phyloP scores from a whole-genome alignment of 1,140 invertebrate species.

The Eriocheir sinensis region DNA sequence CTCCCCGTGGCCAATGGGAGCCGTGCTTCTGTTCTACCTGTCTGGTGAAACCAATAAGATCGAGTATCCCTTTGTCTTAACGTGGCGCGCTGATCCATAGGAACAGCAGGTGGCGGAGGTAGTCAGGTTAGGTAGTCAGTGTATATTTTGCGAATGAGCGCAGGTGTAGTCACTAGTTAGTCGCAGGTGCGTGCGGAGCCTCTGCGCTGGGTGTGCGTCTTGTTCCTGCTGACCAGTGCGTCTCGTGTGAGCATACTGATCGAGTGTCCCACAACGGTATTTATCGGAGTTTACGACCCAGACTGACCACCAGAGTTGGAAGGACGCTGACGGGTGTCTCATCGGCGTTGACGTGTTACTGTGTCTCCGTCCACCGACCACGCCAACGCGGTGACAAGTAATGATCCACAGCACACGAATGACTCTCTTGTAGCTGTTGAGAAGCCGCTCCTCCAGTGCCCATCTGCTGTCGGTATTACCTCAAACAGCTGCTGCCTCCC shows the following conservation, averaged over 20 bases:
- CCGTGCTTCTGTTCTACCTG: constrained; percentile 65
- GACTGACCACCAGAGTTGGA: constrained; percentile 28
- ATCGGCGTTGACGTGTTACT: background rate
- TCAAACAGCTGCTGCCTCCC: background rate
- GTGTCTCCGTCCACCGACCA: background rate
- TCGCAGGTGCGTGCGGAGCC: constrained; percentile 75
- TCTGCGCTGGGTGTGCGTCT: constrained; percentile 53
- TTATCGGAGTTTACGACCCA: background rate
- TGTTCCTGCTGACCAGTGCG: constrained; percentile 15
- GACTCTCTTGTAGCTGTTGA: background rate
- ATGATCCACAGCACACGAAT: background rate
- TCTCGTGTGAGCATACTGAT: constrained; percentile 34
- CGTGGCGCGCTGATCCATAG: constrained; percentile 48
- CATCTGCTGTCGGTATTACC: background rate
- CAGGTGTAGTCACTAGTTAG: constrained; percentile 79
- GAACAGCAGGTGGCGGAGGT: constrained; percentile 78
- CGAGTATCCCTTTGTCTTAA: constrained; percentile 69
- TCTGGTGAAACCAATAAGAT: constrained; percentile 63
- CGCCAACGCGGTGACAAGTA: background rate
- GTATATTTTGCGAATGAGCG: constrained; percentile 78
- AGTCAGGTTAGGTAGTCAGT: constrained; percentile 78
- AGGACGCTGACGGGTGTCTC: constrained; percentile 30
- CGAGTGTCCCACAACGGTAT: background rate
- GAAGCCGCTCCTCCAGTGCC: background rate
- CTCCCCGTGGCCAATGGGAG: constrained; percentile 60